A percentile compares a stretch with the other conserved stretches of the same genome.
Conservation (phyloP, 2,797 vertebrate species). For the Sarcophilus harrisii region DNA sequence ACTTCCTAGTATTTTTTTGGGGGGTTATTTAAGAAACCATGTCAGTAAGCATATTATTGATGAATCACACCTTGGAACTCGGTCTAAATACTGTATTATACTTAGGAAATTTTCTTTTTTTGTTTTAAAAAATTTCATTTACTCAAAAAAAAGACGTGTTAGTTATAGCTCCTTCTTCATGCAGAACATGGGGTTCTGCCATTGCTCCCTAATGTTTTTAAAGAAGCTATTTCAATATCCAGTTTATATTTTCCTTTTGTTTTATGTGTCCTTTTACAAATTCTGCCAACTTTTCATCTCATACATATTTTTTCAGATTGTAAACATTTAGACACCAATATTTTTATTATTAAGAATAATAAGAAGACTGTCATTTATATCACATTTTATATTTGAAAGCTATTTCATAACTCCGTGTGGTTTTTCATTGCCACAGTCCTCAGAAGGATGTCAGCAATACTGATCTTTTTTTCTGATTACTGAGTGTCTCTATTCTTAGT, state of each 20-base stretch:
- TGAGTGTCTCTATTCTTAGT: constrained; percentile 8
- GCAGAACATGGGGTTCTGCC: neutral
- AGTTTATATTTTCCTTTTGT: constrained; percentile 52
- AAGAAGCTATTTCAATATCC: constrained; percentile 40
- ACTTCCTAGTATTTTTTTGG: neutral
- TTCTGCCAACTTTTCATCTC: constrained; percentile 49
- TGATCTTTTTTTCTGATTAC: constrained; percentile 34
- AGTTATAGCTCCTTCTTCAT: neutral
- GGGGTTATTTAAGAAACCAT: constrained; percentile 28
- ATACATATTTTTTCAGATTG: constrained; percentile 51
- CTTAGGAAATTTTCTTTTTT: constrained; percentile 43
- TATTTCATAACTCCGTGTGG: constrained; percentile 61
- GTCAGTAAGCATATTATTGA: neutral
- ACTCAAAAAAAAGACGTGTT: neutral
- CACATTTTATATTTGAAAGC: constrained; percentile 67
- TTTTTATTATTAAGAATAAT: constrained; percentile 69
- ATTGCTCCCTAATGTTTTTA: constrained; percentile 28
- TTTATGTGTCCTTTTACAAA: constrained; percentile 9
- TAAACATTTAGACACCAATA: constrained; percentile 76
- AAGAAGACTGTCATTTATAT: constrained; percentile 70
- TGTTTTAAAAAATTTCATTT: neutral
- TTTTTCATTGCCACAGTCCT: constrained; percentile 65
- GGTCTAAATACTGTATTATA: constrained; percentile 26
- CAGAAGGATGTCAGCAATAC: constrained; percentile 38
- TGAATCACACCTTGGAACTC: neutral